Percentiles rank a stretch among this genome's conserved stretches.
These are phyloP conservation scores for Catostylus mosaicus DNA, from an alignment of 30 jellyfish, hydroid and myxozoan genomes.

Conservation along the genomic window DNA sequence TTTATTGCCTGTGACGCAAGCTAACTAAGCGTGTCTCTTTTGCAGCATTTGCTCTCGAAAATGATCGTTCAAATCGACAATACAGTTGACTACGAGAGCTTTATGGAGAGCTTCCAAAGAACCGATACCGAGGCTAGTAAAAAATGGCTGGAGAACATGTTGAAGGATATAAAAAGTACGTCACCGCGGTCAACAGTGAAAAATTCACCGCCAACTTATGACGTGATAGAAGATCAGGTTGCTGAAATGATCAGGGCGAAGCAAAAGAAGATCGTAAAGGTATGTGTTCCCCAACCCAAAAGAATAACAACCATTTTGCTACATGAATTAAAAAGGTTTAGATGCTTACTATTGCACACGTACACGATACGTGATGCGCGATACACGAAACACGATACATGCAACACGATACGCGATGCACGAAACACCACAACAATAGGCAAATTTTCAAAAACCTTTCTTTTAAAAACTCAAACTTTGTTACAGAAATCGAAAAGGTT, in stretches of 20 bases:
- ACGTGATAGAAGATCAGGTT: constrained; percentile 31
- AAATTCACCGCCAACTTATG: constrained; percentile 13
- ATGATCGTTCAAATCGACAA: constrained; percentile 27
- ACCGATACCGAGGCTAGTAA: constrained; percentile 57
- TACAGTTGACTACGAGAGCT: constrained; percentile 50
- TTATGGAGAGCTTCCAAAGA: constrained; percentile 48
- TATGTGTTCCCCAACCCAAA: too few species aligned
- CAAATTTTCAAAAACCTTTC: too few species aligned
- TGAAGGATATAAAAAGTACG: constrained; percentile 6
- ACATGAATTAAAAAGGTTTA: too few species aligned
- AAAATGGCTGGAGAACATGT: constrained; percentile 53
- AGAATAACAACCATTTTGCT: too few species aligned
- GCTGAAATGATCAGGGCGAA: constrained; percentile 44
- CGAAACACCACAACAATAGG: too few species aligned
- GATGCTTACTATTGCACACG: too few species aligned
- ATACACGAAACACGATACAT: too few species aligned
- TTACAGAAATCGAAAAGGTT: too few species aligned
- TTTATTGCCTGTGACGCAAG: not conserved
- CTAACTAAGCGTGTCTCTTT: not conserved
- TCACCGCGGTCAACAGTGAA: constrained; percentile 14
- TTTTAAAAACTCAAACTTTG: too few species aligned
- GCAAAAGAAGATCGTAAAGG: constrained; percentile 26
- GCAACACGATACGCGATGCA: too few species aligned
- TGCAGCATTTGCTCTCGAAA: constrained; percentile 38
- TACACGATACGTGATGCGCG: too few species aligned